phyloP scores from a whole-genome alignment of 2,113 vertebrate genomes.

The human region GRCh38 chr11:120967501-120968000 shows the following conservation, averaged over 20 bases:
- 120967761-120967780: background rate
- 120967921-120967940: background rate
- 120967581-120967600: too few relatives aligned
- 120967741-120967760: background rate
- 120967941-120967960: too few relatives aligned
- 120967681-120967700: background rate
- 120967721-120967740: background rate
- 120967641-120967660: too few relatives aligned
- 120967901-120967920: background rate
- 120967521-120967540: background rate
- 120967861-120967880: background rate
- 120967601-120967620: background rate
- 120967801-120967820: background rate
- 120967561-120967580: background rate
- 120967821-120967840: background rate
- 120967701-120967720: background rate
- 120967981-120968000: background rate
- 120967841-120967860: background rate
- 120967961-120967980: background rate
- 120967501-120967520: rapidly evolving
- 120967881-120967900: background rate
- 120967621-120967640: rapidly evolving
- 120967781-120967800: background rate
- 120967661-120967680: too few relatives aligned
- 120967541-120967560: background rate